These are phyloP conservation scores for Orthochromis indermauri DNA, from an alignment of 2,113 vertebrate genomes.

Conservation along the genomic window DNA sequence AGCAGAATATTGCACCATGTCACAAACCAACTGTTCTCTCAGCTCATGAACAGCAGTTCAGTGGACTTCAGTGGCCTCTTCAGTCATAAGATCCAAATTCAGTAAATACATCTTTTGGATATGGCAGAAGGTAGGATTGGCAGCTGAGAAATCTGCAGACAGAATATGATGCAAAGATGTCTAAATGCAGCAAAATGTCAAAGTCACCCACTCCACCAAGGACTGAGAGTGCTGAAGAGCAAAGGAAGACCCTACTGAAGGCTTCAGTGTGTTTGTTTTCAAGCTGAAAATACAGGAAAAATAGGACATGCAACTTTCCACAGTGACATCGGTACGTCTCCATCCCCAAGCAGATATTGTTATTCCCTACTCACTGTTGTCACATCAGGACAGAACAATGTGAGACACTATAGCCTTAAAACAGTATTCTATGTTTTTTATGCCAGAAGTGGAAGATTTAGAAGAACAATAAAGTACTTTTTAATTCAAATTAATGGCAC, in stretches of 20 bases:
- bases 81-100: background rate
- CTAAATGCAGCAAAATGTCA: background rate
- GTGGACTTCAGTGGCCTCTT: background rate
- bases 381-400: background rate
- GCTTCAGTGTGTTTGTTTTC: background rate
- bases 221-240: background rate
- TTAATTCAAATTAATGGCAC: background rate
- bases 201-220: background rate
- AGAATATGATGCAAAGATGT: background rate
- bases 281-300: background rate
- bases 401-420: background rate
- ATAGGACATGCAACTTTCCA: background rate
- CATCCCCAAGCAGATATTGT: background rate
- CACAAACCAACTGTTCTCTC: background rate
- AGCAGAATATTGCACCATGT: background rate
- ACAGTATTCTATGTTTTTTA: background rate
- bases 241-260: background rate
- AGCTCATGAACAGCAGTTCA: background rate
- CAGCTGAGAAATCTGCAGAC: background rate
- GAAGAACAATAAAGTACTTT: background rate
- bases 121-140: background rate
- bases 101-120: background rate
- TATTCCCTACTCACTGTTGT: background rate
- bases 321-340: background rate
- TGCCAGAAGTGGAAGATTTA: background rate